These are phyloP conservation scores for Oreochromis grahami DNA, from an alignment of 2,797 vertebrate genomes.

Conservation along the genomic window DNA sequence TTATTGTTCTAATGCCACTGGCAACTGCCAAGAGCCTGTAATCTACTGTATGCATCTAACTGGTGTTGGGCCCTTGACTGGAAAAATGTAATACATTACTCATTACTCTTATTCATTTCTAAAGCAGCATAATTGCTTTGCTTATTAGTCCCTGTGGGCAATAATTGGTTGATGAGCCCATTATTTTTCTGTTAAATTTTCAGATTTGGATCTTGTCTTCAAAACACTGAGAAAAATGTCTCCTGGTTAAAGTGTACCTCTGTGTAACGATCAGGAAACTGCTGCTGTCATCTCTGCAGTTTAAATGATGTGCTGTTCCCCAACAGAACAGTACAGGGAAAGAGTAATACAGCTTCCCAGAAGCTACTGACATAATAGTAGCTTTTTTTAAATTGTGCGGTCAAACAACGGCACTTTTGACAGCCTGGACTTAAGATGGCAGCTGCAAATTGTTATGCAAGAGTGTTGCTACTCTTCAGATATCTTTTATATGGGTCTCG, in stretches of 20 bases:
- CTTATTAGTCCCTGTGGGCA: constrained; percentile 37
- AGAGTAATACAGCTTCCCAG: neutral
- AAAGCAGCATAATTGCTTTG: constrained; percentile 32
- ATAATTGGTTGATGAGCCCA: constrained; percentile 32
- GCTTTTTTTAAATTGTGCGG: neutral
- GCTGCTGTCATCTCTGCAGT: neutral
- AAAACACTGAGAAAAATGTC: neutral
- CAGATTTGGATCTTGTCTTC: constrained; percentile 3
- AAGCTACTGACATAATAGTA: neutral
- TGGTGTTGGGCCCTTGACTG: constrained; percentile 24
- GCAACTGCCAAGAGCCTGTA: constrained; percentile 45
- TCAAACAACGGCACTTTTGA: neutral
- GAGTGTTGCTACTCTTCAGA: neutral
- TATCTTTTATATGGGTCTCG: neutral
- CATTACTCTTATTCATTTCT: constrained; percentile 59
- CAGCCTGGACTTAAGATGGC: too few relatives aligned
- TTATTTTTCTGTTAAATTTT: constrained; percentile 31
- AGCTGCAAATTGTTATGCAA: neutral
- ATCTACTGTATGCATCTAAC: constrained; percentile 50
- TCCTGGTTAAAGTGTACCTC: neutral
- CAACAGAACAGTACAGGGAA: neutral
- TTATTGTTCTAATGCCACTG: constrained; percentile 56
- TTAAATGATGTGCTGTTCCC: neutral
- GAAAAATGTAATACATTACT: constrained; percentile 53
- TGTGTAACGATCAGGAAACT: neutral